Evolutionary conservation across 2,113 vertebrate genomes (phyloP).

Genomic region (Odocoileus virginianus): DNA sequence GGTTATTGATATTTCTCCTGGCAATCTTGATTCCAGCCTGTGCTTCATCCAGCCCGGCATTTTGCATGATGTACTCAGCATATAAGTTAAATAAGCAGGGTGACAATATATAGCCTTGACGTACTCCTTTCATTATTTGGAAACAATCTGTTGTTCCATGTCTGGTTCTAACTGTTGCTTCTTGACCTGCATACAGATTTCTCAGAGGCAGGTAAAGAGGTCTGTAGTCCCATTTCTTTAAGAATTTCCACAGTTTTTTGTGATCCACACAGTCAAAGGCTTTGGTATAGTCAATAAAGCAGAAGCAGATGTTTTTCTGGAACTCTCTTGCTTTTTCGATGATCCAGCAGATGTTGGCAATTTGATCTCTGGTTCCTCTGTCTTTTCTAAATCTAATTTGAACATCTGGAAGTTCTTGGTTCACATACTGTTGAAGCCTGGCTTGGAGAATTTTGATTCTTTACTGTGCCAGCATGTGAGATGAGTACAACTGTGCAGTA

Average conservation of each 20-base stretch:
- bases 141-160: background rate
- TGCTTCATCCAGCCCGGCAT: background rate
- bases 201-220: background rate
- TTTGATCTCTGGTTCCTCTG: too few relatives aligned
- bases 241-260: background rate
- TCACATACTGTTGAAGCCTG: too few relatives aligned
- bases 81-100: background rate
- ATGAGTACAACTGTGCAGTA: too few relatives aligned
- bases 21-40: background rate
- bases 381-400: too few relatives aligned
- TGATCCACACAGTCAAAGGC: background rate
- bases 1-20: background rate
- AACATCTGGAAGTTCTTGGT: too few relatives aligned
- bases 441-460: too few relatives aligned
- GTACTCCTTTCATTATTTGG: accelerated
- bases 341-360: too few relatives aligned
- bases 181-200: background rate
- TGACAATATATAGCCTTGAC: background rate
- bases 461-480: too few relatives aligned
- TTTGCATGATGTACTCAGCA: background rate
- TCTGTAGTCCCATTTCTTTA: background rate
- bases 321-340: too few relatives aligned
- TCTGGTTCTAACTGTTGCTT: background rate
- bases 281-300: too few relatives aligned
- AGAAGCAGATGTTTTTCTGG: too few relatives aligned